A percentile compares a stretch with the other conserved stretches of the same genome.
phyloP scores from a whole-genome alignment of 2,797 vertebrate species.

The Tenualosa thibaudeaui region DNA sequence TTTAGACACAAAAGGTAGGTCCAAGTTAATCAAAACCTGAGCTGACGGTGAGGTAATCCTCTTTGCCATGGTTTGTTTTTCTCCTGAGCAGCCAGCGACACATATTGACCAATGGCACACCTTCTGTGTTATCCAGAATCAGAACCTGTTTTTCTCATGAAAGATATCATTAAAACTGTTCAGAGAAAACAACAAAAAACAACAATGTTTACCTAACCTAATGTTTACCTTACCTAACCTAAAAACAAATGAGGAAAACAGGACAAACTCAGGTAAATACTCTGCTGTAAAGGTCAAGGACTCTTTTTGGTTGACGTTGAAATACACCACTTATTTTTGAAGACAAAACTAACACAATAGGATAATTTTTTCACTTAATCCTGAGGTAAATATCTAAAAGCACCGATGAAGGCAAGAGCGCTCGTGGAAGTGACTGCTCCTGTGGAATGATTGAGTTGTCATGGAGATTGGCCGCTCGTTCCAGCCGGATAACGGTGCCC shows the following conservation, averaged over 20 bases:
- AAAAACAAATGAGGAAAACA: not conserved
- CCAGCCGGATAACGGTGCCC: constrained; percentile 2
- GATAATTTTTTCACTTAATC: too few species aligned
- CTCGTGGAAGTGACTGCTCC: not conserved
- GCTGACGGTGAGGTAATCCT: constrained; percentile 56
- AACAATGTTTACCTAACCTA: not conserved
- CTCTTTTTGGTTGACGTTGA: too few species aligned
- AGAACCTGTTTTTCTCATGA: not conserved
- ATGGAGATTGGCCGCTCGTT: constrained; percentile 1
- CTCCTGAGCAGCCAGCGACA: not conserved
- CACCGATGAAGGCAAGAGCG: not conserved
- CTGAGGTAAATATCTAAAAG: too few species aligned
- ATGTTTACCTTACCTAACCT: not conserved
- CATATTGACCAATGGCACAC: constrained; percentile 15
- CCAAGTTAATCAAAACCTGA: constrained; percentile 58
- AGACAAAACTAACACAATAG: too few species aligned
- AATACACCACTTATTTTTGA: too few species aligned
- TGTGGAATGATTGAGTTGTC: constrained; percentile 10
- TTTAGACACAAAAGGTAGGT: constrained; percentile 42
- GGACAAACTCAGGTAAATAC: not conserved
- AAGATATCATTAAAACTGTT: not conserved
- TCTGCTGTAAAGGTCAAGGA: not conserved
- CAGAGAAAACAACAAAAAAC: not conserved
- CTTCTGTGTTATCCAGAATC: not conserved
- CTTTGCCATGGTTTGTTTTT: constrained; percentile 56